phyloP scores from a whole-genome alignment of 2,888 invertebrate genomes.

The Acleris literana region DNA sequence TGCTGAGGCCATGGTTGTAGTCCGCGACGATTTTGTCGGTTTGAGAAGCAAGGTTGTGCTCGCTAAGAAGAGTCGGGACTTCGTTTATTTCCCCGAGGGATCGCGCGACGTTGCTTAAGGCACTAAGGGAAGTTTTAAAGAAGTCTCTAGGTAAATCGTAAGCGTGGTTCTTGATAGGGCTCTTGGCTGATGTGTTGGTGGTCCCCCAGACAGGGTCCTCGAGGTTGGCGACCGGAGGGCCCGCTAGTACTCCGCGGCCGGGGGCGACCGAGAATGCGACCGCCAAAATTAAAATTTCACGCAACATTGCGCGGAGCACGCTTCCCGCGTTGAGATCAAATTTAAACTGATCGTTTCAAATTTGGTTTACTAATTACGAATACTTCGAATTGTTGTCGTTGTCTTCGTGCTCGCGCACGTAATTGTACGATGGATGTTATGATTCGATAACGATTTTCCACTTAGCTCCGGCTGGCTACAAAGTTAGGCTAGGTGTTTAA shows the following conservation, averaged over 20 bases:
- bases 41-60: conserved; percentile 46
- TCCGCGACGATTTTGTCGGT: conserved; percentile 48
- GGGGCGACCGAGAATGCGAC: conserved; percentile 17
- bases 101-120: conserved; percentile 46
- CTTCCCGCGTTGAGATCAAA: conserved; percentile 32
- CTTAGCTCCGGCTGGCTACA: no score
- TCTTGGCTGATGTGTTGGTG: conserved; percentile 40
- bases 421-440: no score
- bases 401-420: no score
- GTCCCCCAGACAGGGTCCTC: conserved; percentile 39
- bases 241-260: conserved; percentile 42
- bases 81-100: conserved; percentile 41
- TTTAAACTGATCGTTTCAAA: conserved; percentile 45
- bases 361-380: conserved; percentile 42
- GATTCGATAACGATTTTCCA: no score
- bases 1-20: conserved; percentile 47
- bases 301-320: conserved; percentile 15
- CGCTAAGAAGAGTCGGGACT: conserved; percentile 45
- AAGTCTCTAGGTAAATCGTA: conserved; percentile 44
- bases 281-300: conserved; percentile 16
- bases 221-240: no score
- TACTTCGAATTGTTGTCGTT: background rate
- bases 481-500: no score
- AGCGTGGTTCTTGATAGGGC: conserved; percentile 42
- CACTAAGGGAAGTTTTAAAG: conserved; percentile 43